Base-by-base conservation (phyloP, 1,140 invertebrate genomes). In the Brachionus calyciflorus region DNA sequence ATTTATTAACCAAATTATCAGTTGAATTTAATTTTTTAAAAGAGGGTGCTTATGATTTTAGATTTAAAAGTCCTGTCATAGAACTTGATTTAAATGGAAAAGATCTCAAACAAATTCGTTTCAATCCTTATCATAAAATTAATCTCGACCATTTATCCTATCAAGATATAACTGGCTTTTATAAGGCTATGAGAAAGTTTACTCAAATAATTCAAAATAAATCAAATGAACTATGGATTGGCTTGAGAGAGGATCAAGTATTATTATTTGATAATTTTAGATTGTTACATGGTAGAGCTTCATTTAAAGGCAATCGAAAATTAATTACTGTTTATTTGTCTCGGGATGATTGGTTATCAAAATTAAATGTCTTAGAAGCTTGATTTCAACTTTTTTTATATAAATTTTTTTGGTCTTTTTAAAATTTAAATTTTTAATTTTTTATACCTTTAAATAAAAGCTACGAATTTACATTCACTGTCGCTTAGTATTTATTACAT, bases 251-350 rank as follows among this genome's bases (percentile, higher is more conserved):
- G 40, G 90, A 90, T 78, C 88, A 83, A 37, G 87, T 91, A 1
- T 82, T 91, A 41, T 87, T 90, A 49, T 88, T 91, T 68, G 90
- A 92, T 79, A 92, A 92, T 82, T 91, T 90, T 87, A 85, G 91
- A 53, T 85, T 91, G 1, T 81, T 91, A 2, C 91, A 92, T 80
- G 90, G 90, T 0, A 85, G 91, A 60, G 86, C 86, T 28, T 86
- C 82, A 0, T 91, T 90, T 82, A 87, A 87, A 1, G 90, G 82
- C 17, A 65, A 76, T 1, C 78, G 82, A 17, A 51, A 17, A 26
- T 37, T 73, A 4, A 41, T 53, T 33, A 73, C 46, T 41, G 46
- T 55, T 41, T 73, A 73, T 41, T 37, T 73, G n/a, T 73, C 69
- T 14, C 28, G 33, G 19, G 69, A 73, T 49, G 69, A 73, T 73